Evolutionary conservation across 2,888 invertebrate species (phyloP), one percentile per base, ranked within the genome.

Genomic region (Cataglyphis cursor): DNA sequence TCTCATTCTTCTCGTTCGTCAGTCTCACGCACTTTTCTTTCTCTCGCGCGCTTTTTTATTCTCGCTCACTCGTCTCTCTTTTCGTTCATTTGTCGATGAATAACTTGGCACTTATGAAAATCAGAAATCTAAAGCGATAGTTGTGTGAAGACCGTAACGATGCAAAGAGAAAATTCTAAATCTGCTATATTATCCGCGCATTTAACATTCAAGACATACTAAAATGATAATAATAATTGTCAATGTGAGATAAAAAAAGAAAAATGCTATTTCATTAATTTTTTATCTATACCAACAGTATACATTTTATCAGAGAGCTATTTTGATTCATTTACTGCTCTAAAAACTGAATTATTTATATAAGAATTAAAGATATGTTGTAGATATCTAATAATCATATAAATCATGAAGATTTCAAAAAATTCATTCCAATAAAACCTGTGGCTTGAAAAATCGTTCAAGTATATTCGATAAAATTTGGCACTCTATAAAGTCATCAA

Each of bases 51-150:
- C 62, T 70, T 44, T 48, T 38, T 10, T 24, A 12, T 28, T 73
- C n/a, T 73, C 61, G 12, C 24, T 73, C 38, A 9, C n/a, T 54
- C 44, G 28, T n/a, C 12, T 82, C 65, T 66, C 35, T 31, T 1
- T 8, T 59, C 31, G 48, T 61, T 72, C 57, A 78, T 21, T 48
- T 64, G 24, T 76, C 31, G 41, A 80, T 44, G 12, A 70, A 80
- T 70, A 73, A 59, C 74, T 80, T 80, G 78, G 78, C 73, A 80
- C 78, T 80, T 80, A 80, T 35, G 44, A 80, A 73, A 73, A 44
- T 73, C 59, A 72, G 9, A 80, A 78, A 31, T 57, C n/a, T 70
- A 70, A 68, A 78, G 21, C 41, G 59, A 18, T 44, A 80, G 44
- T n/a, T 51, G n/a, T n/a, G 44, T 8, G n/a, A 68, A 78, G 21